These are phyloP conservation scores for Tragelaphus buxtoni DNA, from an alignment of 2,113 vertebrate genomes.

Conservation along the genomic window DNA sequence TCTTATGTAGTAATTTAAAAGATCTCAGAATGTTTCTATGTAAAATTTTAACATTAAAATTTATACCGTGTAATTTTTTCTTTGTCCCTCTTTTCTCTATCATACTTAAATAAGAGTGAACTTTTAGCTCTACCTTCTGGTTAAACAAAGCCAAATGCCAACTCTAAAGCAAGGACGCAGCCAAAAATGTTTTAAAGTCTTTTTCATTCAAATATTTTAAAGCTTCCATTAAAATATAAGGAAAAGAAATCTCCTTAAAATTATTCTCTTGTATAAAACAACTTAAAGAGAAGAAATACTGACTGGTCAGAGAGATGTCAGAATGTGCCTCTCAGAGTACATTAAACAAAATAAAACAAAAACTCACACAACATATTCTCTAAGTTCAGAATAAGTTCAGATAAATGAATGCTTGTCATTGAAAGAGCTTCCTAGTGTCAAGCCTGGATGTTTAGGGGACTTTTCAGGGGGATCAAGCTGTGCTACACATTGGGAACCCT, in stretches of 20 bases:
- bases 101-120: constrained; percentile 12
- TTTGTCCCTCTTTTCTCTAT: neutral
- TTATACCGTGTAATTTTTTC: neutral
- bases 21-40: neutral
- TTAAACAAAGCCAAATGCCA: constrained; percentile 28
- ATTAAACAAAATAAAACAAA: neutral
- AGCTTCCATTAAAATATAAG: neutral
- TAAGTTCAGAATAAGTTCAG: constrained; percentile 71
- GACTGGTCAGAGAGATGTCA: neutral
- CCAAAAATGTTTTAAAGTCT: constrained; percentile 8
- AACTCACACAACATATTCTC: neutral
- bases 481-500: constrained; percentile 72
- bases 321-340: neutral
- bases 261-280: neutral
- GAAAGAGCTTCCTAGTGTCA: constrained; percentile 74
- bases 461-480: constrained; percentile 75
- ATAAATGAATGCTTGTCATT: constrained; percentile 79
- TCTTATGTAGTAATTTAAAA: neutral
- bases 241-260: neutral
- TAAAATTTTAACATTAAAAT: constrained; percentile 18
- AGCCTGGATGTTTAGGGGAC: constrained; percentile 60
- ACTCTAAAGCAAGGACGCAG: neutral
- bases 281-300: neutral
- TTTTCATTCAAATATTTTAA: constrained; percentile 22
- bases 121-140: neutral